Conservation (phyloP, 1,140 invertebrate genomes). For the Lithobius niger region DNA sequence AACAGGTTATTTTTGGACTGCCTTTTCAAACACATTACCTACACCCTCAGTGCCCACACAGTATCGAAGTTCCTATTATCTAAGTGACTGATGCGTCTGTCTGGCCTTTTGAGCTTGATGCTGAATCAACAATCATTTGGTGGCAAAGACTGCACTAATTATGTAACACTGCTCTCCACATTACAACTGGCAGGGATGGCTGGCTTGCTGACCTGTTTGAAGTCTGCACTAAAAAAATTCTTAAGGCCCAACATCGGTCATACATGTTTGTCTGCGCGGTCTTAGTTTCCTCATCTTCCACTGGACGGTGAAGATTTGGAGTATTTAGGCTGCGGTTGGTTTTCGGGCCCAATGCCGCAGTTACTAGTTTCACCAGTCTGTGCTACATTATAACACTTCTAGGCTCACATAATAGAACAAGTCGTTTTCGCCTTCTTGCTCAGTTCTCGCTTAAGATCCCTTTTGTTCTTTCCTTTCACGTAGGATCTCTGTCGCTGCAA, state of each 20-base stretch:
- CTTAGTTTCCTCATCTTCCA: neutral
- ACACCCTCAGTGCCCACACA: no score
- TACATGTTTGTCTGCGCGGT: no score
- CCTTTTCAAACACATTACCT: no score
- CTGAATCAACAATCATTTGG: no score
- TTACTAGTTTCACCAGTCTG: neutral
- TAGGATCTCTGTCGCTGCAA: constrained; percentile 23
- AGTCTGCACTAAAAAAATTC: neutral
- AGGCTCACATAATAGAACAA: neutral
- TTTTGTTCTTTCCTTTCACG: constrained; percentile 8
- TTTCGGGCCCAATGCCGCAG: neutral
- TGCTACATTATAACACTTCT: neutral
- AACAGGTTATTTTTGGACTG: no score
- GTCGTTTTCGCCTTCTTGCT: constrained; percentile 1
- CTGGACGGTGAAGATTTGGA: neutral
- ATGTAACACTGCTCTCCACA: no score
- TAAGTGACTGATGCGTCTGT: no score
- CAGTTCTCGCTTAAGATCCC: constrained; percentile 1
- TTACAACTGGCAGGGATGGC: no score
- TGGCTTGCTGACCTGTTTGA: neutral
- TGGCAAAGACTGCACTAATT: no score
- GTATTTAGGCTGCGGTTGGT: neutral
- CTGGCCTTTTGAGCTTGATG: no score
- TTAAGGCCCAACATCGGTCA: neutral
- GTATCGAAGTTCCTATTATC: no score